Conservation (phyloP, 2,888 invertebrate genomes). For the Eledona agricola region DNA sequence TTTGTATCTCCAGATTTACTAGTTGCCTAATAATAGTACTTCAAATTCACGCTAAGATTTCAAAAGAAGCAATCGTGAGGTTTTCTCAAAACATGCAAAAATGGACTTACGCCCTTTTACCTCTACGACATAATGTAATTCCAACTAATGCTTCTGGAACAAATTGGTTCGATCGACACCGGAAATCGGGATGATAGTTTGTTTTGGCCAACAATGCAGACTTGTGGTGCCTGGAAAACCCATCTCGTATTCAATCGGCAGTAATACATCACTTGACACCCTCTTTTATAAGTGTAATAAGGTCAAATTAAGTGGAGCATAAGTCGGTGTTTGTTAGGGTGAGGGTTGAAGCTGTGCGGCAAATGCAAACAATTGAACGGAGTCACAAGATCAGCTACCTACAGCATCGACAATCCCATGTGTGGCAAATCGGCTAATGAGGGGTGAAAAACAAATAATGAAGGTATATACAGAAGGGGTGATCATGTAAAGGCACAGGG, state of each 20-base stretch:
- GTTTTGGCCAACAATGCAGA: conserved; percentile 26
- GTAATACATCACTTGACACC: conserved; percentile 37
- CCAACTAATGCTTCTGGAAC: background rate
- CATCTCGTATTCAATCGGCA: conserved; percentile 44
- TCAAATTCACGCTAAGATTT: too few relatives aligned
- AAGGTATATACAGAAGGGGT: too few relatives aligned
- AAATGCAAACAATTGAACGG: conserved; percentile 18
- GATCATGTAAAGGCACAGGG: too few relatives aligned
- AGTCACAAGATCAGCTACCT: conserved; percentile 11
- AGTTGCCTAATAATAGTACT: too few relatives aligned
- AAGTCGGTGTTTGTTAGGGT: conserved; percentile 42
- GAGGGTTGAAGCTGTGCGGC: conserved; percentile 40
- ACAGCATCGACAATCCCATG: background rate
- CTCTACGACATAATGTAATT: too few relatives aligned
- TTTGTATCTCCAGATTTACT: too few relatives aligned
- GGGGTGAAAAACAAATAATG: too few relatives aligned
- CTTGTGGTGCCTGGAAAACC: conserved; percentile 40
- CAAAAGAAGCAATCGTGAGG: too few relatives aligned
- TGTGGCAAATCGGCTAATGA: background rate
- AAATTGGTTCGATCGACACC: conserved; percentile 3
- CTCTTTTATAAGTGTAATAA: conserved; percentile 47
- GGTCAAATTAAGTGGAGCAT: conserved; percentile 49
- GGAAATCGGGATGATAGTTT: conserved; percentile 8
- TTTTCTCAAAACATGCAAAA: too few relatives aligned
- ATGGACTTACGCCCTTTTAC: too few relatives aligned